Conservation (phyloP, 2,797 vertebrate genomes). For the Glyptemys insculpta region DNA sequence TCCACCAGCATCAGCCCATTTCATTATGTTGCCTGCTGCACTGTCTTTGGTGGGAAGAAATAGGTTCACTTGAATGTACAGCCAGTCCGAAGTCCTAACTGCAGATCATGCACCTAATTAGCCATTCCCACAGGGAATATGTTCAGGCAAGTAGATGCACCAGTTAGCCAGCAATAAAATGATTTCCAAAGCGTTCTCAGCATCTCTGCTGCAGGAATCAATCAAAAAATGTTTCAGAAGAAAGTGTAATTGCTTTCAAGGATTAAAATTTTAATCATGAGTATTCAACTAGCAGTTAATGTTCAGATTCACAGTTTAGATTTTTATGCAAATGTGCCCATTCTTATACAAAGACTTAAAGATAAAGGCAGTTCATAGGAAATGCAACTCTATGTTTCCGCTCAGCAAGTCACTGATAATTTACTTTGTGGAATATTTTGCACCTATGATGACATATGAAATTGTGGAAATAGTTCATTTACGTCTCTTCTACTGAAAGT, state of each 20-base stretch:
- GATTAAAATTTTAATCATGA: constrained; percentile 78
- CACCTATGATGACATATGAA: constrained; percentile 20
- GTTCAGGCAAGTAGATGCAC: not conserved
- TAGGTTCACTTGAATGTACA: constrained; percentile 4
- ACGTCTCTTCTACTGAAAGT: constrained; percentile 30
- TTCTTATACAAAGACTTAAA: constrained; percentile 64
- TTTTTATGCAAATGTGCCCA: constrained; percentile 66
- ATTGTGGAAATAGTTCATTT: constrained; percentile 34
- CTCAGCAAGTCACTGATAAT: constrained; percentile 43
- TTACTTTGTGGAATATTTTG: constrained; percentile 63
- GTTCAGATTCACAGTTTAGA: constrained; percentile 68
- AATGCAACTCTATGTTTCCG: constrained; percentile 23
- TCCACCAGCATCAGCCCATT: not conserved
- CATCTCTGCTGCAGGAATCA: constrained; percentile 39
- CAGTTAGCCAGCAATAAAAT: constrained; percentile 51
- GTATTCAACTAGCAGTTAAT: constrained; percentile 75
- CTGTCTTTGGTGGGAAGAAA: constrained; percentile 1
- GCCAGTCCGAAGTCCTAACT: constrained; percentile 8
- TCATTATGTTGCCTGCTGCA: not conserved
- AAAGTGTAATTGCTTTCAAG: constrained; percentile 76
- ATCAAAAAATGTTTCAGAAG: constrained; percentile 63
- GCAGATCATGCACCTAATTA: constrained; percentile 58
- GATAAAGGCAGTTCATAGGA: constrained; percentile 59
- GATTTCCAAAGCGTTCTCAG: constrained; percentile 46
- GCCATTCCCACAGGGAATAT: constrained; percentile 26